These are phyloP conservation scores for Nesoenas mayeri DNA, from an alignment of 2,113 vertebrate species.

Conservation along the genomic window DNA sequence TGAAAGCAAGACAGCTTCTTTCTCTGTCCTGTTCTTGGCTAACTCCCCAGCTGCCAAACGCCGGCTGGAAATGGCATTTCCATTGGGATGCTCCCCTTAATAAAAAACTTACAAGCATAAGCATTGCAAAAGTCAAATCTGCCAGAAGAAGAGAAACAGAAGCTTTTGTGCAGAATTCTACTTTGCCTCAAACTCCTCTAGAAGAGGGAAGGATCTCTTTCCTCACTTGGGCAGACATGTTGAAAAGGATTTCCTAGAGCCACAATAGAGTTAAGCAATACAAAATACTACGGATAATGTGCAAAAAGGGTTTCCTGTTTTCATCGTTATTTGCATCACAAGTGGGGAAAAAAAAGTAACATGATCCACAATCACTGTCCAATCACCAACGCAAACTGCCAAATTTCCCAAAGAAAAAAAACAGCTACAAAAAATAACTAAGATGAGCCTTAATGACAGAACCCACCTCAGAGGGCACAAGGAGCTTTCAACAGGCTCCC, in stretches of 20 bases:
- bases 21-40: background rate
- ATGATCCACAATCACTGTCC: background rate
- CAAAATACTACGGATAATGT: background rate
- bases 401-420: background rate
- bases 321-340: background rate
- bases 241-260: background rate
- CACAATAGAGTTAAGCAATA: background rate
- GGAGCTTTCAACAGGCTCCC: background rate
- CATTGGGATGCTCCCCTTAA: background rate
- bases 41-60: background rate
- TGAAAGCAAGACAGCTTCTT: background rate
- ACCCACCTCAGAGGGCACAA: background rate
- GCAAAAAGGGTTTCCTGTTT: background rate
- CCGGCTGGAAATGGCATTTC: background rate
- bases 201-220: background rate
- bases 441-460: background rate
- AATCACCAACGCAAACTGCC: background rate
- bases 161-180: background rate
- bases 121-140: background rate
- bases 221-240: background rate
- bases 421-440: background rate
- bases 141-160: background rate
- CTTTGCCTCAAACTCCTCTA: background rate
- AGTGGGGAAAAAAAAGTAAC: background rate
- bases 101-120: background rate